Evolutionary conservation across 2,797 vertebrate genomes (phyloP).

Genomic region (Scolopax bukidnonensis): DNA sequence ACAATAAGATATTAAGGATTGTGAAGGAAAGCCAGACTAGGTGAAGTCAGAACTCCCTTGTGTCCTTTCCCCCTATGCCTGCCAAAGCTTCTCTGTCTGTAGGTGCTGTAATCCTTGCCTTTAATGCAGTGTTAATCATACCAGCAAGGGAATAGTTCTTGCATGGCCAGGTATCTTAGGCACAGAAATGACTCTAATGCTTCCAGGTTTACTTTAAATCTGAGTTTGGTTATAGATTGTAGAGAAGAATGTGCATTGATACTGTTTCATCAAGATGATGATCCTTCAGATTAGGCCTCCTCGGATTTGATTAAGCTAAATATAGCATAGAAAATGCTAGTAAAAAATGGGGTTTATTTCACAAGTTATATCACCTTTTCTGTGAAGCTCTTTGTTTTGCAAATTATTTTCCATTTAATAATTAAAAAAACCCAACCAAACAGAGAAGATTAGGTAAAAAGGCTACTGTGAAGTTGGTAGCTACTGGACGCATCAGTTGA

Average conservation of each 20-base stretch:
- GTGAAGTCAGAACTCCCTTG: neutral
- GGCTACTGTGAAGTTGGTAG: neutral
- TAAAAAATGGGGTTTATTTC: neutral
- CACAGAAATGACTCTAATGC: neutral
- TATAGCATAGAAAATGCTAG: neutral
- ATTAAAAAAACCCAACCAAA: neutral
- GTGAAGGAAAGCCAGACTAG: neutral
- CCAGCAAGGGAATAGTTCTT: neutral
- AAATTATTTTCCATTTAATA: neutral
- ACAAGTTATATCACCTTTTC: neutral
- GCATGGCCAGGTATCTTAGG: fast-evolving
- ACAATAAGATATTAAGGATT: neutral
- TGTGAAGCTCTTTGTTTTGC: neutral
- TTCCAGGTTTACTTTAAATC: neutral
- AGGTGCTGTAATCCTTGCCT: neutral
- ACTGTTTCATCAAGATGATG: neutral
- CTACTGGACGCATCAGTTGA: neutral
- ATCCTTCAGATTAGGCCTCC: neutral
- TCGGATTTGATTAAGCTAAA: neutral
- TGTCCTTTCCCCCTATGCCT: neutral
- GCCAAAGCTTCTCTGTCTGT: neutral
- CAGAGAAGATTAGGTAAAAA: neutral
- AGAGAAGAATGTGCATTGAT: neutral
- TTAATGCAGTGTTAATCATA: neutral
- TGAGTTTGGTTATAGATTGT: neutral